Evolutionary conservation across 2,113 vertebrate species (phyloP), one percentile per base, ranked within the genome.

Genomic region (Oncorhynchus tshawytscha): DNA sequence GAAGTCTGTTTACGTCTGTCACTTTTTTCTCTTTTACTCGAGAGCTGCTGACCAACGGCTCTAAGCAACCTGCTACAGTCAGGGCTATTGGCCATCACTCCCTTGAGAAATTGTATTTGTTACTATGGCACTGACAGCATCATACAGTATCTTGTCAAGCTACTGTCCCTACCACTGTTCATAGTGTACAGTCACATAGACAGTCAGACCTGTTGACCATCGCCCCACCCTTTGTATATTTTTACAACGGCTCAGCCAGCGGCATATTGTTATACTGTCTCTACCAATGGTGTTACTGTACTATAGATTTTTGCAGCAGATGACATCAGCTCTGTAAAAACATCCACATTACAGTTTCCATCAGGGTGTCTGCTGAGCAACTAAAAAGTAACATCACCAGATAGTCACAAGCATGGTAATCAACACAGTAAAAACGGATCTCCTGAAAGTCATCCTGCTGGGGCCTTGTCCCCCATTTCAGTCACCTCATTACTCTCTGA

Each of bases 401-500:
- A 72, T 79, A 82, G 85, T 87, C 80, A 88, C 83, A 84, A 70
- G 73, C 77, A 73, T 45, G 78, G 80, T 89, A 75, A 85, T 87
- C 81, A 76, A 74, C 51, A 57, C 70, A 81, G 39, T 81, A 78
- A 78, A 87, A 80, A 82, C 75, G 18, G 25, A 85, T 85, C 72
- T 71, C 60, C 11, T 13, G 76, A 70, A 87, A 67, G 72, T 80
- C 78, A 82, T 80, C 75, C 74, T 81, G 77, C 64, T 77, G 80
- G 80, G 25, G 73, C 67, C 64, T 68, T 71, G 65, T 78, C 85
- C 73, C 82, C 81, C 13, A 81, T 88, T 81, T 84, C 78, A 85
- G 81, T 85, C 86, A 89, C 84, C 84, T 91, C 88, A 91, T 91
- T 91, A 91, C 85, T 86, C 39, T 78, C 75, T 80, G 73, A 88